Evolutionary conservation across 2,797 vertebrate genomes (phyloP).

Genomic region (Anomalospiza imberbis): DNA sequence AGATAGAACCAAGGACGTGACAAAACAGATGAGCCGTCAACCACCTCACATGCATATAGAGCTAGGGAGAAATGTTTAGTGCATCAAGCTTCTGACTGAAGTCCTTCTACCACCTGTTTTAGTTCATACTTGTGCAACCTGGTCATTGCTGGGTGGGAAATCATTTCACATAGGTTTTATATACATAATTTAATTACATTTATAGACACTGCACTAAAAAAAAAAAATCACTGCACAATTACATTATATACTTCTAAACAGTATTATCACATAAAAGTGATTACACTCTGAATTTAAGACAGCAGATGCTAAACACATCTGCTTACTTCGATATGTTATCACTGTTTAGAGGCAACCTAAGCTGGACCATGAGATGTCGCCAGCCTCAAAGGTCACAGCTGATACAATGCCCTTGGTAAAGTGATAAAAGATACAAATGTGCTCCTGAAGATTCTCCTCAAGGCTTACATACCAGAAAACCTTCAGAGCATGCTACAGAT

Average conservation of each 20-base stretch:
- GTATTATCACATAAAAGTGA: not conserved
- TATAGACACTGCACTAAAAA: not conserved
- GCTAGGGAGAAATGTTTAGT: not conserved
- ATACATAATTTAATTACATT: not conserved
- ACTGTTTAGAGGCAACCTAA: not conserved
- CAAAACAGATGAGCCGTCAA: not conserved
- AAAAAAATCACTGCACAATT: not conserved
- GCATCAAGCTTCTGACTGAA: not conserved
- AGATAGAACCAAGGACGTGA: not conserved
- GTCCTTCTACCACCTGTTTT: not conserved
- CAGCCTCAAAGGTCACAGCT: not conserved
- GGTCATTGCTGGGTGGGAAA: accelerated
- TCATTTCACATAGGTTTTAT: not conserved
- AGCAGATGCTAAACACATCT: not conserved
- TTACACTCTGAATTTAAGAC: not conserved
- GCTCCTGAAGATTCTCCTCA: not conserved
- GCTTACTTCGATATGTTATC: not conserved
- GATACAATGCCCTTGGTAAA: not conserved
- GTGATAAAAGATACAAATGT: not conserved
- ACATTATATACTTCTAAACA: not conserved
- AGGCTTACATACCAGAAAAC: not conserved
- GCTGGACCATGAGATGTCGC: not conserved
- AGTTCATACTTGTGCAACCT: not conserved
- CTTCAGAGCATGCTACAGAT: not conserved
- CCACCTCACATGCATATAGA: accelerated